Base-by-base conservation (phyloP, 2,797 vertebrate genomes). In the Spinus pinus region DNA sequence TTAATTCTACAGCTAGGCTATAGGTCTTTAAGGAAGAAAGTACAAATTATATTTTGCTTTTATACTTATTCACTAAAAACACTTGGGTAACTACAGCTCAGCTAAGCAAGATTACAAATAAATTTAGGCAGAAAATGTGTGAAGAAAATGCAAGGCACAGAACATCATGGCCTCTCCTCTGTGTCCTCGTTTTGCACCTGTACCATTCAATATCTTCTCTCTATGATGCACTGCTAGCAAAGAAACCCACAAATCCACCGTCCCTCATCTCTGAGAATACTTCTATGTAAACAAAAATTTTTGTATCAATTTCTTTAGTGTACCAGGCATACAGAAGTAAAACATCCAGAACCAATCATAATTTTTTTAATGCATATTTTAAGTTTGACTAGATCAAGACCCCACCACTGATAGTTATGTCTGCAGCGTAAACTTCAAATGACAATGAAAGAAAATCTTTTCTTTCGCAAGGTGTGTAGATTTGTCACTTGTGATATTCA, bases 381-480 rank as follows among this genome's bases (percentile, higher is more conserved):
- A 78, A 65, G 47, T 42, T 66, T 64, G 21, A 64, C 16, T 81
- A 58, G 35, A 90, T 81, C 21, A 10, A 46, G 77, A 86, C 75
- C 58, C 42, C 30, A 24, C 9, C 37, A 91, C 7, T 0, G 0
- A 46, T 23, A 77, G 21, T 27, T 44, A n/a, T 11, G 30, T 79
- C 62, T 66, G 22, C 24, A 72, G 21, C 1, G 2, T 13, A 58
- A 30, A 56, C 12, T 60, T 90, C 64, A 82, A 85, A 58, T 15
- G 30, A 71, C n/a, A 81, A 25, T 57, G 16, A 46, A 4, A 81
- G 25, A 71, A 79, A 57, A 75, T 49, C 37, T 70, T 62, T 12
- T 2, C 11, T 72, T 67, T 57, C n/a, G 7, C 3, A 28, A 50
- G 5, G 33, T 35, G 60, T 1, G 2, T 30, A 21, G 7, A 74